Evolutionary conservation across 2,888 invertebrate species (phyloP).

Genomic region (Polydesmus complanatus): DNA sequence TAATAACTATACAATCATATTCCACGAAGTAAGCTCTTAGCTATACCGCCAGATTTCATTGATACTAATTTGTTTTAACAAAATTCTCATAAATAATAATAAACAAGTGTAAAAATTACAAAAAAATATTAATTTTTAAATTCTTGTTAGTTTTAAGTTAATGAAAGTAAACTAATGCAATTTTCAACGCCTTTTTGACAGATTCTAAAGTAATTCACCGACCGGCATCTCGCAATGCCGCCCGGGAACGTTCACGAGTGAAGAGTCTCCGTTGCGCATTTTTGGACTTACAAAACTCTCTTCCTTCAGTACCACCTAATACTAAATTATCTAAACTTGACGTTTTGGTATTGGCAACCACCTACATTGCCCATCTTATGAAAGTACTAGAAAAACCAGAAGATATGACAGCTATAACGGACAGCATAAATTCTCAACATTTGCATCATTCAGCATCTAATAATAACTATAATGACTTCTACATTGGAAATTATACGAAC

Average conservation of each 20-base stretch:
- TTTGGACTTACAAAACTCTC: conserved; percentile 14
- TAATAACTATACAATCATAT: too few relatives aligned
- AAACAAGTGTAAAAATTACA: too few relatives aligned
- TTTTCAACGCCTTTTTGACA: too few relatives aligned
- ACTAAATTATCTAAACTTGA: conserved; percentile 67
- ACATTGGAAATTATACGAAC: background rate
- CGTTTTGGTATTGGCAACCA: conserved; percentile 77
- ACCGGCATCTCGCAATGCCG: conserved; percentile 16
- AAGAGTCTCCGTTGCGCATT: conserved; percentile 15
- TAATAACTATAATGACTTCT: background rate
- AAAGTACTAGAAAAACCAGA: conserved; percentile 8
- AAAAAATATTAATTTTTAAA: too few relatives aligned
- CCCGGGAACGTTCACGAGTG: conserved; percentile 16
- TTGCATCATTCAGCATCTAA: background rate
- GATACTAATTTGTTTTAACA: too few relatives aligned
- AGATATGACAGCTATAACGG: background rate
- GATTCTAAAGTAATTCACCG: background rate
- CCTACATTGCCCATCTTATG: conserved; percentile 78
- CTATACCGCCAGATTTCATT: too few relatives aligned
- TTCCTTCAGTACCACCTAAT: conserved; percentile 15
- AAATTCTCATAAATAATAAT: too few relatives aligned
- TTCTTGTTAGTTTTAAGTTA: too few relatives aligned
- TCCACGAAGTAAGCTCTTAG: too few relatives aligned
- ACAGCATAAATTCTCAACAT: background rate
- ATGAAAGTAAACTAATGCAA: too few relatives aligned